phyloP scores from a whole-genome alignment of 2,888 invertebrate genomes.

The Allacma fusca region DNA sequence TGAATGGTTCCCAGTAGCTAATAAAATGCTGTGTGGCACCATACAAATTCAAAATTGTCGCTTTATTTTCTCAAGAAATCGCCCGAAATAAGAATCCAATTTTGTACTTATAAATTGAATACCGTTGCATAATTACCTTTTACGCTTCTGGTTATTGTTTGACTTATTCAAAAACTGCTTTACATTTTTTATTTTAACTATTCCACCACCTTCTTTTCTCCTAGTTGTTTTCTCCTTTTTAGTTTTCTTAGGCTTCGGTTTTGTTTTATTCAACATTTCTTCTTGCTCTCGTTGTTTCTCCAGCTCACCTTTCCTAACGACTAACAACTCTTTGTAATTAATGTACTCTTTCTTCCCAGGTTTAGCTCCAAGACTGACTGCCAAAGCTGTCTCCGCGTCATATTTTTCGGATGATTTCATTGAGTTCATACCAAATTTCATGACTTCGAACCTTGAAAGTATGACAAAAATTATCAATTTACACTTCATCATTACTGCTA shows the following conservation, averaged over 20 bases:
- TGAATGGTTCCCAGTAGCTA: too few relatives aligned
- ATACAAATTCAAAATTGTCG: too few relatives aligned
- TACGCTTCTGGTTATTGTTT: not conserved
- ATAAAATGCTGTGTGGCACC: too few relatives aligned
- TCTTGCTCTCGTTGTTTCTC: conserved; percentile 61
- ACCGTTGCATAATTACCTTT: too few relatives aligned
- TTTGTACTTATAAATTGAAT: too few relatives aligned
- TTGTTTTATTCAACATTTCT: conserved; percentile 9
- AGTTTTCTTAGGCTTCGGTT: conserved; percentile 34
- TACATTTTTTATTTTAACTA: conserved; percentile 4
- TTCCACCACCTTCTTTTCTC: not conserved
- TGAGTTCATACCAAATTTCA: conserved; percentile 83
- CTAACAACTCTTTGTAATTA: conserved; percentile 76
- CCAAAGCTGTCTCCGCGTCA: conserved; percentile 79
- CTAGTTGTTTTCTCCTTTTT: not conserved
- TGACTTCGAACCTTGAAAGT: conserved; percentile 74
- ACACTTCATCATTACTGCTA: too few relatives aligned
- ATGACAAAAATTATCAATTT: too few relatives aligned
- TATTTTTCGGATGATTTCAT: conserved; percentile 75
- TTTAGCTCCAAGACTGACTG: conserved; percentile 84
- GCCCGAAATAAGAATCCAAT: too few relatives aligned
- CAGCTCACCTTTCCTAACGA: conserved; percentile 71
- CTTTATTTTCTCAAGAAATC: too few relatives aligned
- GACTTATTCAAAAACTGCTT: too few relatives aligned
- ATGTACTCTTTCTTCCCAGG: conserved; percentile 74